A percentile compares a stretch with the other conserved stretches of the same genome.
Conservation (phyloP, 2,888 invertebrate genomes). For the Schizotus pectinicornis region DNA sequence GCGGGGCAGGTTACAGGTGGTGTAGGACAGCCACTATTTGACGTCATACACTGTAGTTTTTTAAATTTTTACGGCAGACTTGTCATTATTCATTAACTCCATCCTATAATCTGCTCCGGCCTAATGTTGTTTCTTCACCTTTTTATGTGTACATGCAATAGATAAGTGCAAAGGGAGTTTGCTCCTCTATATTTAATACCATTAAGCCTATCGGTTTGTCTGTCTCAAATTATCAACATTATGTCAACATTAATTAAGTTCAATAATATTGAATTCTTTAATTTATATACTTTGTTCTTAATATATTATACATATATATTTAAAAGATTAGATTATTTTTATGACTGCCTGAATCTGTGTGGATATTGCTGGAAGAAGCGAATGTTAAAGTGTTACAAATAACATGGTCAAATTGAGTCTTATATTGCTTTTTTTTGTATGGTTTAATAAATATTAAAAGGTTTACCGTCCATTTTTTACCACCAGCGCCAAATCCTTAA, state of each 20-base stretch:
- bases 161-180: conserved; percentile 41
- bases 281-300: conserved; percentile 31
- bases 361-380: conserved; percentile 10
- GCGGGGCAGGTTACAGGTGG: conserved; percentile 47
- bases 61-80: conserved; percentile 44
- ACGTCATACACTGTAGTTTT: conserved; percentile 47
- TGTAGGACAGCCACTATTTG: conserved; percentile 36
- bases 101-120: conserved; percentile 48
- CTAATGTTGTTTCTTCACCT: conserved; percentile 46
- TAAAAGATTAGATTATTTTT: conserved; percentile 37
- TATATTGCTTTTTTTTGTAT: conserved; percentile 34
- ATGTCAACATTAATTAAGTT: conserved; percentile 25
- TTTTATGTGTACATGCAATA: conserved; percentile 51
- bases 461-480: conserved; percentile 22
- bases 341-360: conserved; percentile 9
- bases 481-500: background rate
- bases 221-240: conserved; percentile 25
- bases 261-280: conserved; percentile 23
- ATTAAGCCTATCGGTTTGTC: conserved; percentile 32
- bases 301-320: conserved; percentile 47
- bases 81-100: conserved; percentile 35
- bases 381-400: conserved; percentile 20
- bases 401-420: conserved; percentile 25
- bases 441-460: conserved; percentile 34
- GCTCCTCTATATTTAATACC: conserved; percentile 31